Conservation (phyloP, 2,113 vertebrate species). For the Phrynosoma blainvillii region DNA sequence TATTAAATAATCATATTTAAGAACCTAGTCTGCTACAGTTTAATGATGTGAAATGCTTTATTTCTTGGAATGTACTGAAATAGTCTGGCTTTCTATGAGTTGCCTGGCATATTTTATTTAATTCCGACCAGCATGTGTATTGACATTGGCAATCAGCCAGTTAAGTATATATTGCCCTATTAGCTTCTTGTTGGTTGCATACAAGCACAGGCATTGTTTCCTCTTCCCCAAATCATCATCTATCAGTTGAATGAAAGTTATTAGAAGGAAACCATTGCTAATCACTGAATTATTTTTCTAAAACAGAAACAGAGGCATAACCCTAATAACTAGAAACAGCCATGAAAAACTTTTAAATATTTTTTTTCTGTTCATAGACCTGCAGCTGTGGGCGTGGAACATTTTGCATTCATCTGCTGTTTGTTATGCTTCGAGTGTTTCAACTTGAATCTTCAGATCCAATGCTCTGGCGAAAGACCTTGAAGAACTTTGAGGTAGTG, state of each 20-base stretch:
- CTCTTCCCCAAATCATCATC: not conserved
- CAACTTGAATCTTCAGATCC: conserved; percentile 88
- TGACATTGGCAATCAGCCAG: not conserved
- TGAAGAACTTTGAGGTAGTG: conserved; percentile 91
- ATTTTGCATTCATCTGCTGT: conserved; percentile 90
- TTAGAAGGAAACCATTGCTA: not conserved
- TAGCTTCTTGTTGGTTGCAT: not conserved
- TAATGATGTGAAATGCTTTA: not conserved
- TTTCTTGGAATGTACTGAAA: not conserved
- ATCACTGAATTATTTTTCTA: not conserved
- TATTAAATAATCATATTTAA: not conserved
- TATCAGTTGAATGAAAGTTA: not conserved
- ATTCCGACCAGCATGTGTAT: not conserved
- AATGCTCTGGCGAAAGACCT: conserved; percentile 89
- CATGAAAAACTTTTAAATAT: not conserved
- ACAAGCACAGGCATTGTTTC: not conserved
- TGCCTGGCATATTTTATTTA: not conserved
- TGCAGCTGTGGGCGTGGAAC: conserved; percentile 92
- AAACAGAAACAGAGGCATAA: not conserved
- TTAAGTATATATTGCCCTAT: not conserved
- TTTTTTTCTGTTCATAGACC: conserved; percentile 73
- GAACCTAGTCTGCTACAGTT: not conserved
- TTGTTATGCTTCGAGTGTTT: conserved; percentile 91
- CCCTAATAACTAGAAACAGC: not conserved
- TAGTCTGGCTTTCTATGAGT: not conserved